phyloP scores from a whole-genome alignment of 2,888 invertebrate species.

The Nysson spinosus region DNA sequence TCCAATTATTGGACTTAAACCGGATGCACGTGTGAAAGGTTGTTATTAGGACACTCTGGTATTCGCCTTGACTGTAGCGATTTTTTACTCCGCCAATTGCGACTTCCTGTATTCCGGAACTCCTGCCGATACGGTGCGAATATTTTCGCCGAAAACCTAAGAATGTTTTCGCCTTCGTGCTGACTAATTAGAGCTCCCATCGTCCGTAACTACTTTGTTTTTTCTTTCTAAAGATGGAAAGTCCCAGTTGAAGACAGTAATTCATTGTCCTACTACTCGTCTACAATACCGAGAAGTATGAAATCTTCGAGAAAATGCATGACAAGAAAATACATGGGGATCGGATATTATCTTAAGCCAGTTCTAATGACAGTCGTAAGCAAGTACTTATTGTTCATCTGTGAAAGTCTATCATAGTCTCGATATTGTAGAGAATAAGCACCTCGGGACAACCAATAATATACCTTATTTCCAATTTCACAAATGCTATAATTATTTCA shows the following conservation, averaged over 20 bases:
- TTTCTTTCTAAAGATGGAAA: conserved; percentile 42
- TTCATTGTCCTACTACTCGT: conserved; percentile 36
- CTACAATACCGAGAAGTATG: not conserved
- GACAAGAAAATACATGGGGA: conserved; percentile 9
- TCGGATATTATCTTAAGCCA: conserved; percentile 15
- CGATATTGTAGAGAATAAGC: too few species aligned
- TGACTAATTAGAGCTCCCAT: conserved; percentile 39
- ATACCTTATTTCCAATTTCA: too few species aligned
- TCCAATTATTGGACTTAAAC: conserved; percentile 25
- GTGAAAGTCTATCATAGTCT: too few species aligned
- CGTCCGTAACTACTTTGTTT: conserved; percentile 21
- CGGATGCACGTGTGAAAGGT: conserved; percentile 54
- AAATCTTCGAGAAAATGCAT: conserved; percentile 14
- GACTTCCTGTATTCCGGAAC: conserved; percentile 49
- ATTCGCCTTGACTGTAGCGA: conserved; percentile 18
- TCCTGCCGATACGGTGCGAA: conserved; percentile 14
- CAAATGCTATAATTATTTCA: too few species aligned
- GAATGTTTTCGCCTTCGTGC: not conserved
- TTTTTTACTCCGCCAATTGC: conserved; percentile 14
- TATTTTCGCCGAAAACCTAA: conserved; percentile 8
- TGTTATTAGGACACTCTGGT: conserved; percentile 29
- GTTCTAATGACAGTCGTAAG: too few species aligned
- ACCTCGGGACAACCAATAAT: too few species aligned
- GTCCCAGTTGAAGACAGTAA: conserved; percentile 22
- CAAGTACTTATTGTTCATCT: too few species aligned